Evolutionary conservation across 1,140 invertebrate genomes (phyloP), one percentile per base, ranked within the genome.

Genomic region (Drosophila parabipectinata): DNA sequence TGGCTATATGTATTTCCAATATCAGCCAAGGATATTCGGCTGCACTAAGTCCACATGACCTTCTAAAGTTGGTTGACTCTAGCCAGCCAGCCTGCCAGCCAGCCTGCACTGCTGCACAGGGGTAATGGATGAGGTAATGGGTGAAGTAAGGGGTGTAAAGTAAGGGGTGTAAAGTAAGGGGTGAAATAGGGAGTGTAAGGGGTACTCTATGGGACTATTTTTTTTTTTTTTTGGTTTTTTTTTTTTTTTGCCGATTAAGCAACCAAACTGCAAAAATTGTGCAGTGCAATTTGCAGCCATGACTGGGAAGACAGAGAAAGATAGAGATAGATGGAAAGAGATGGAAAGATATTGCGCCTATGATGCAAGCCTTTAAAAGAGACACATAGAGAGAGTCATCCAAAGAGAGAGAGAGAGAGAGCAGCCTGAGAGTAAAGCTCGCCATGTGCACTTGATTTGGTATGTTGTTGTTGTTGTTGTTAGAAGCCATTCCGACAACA

Each of bases 41-140:
- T 78, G 87, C 76, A 61, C 73, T 83, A 72, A 80, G 82, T 77
- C 82, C 78, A 90, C 72, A 80, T 90, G 87, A 90, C 88, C 88
- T 90, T 90, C 88, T 64, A 90, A 84, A 90, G 88, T 90, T 90
- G 88, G 77, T 90, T 90, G 88, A 90, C 88, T 90, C 82, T 58
- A 60, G 41, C 41, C 41, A 18, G 44, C 44, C 44, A 53, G 34
- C 34, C 12, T 37, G 5, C 6, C 26, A 2, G 4, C 6, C 34
- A 18, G 39, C 39, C 39, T 55, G 74, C 71, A 58, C 41, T 44
- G 14, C 34, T 47, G 74, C 63, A 21, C 21, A 21, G 54, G 21
- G 57, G 44, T 18, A 24, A 15, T 6, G 44, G 44, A 9, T 6
- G 41, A 6, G 15, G 41, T 39, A 39, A 18, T n/a, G 8, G 41